phyloP scores from a whole-genome alignment of 2,797 vertebrate species.

The Sardinella longiceps region DNA sequence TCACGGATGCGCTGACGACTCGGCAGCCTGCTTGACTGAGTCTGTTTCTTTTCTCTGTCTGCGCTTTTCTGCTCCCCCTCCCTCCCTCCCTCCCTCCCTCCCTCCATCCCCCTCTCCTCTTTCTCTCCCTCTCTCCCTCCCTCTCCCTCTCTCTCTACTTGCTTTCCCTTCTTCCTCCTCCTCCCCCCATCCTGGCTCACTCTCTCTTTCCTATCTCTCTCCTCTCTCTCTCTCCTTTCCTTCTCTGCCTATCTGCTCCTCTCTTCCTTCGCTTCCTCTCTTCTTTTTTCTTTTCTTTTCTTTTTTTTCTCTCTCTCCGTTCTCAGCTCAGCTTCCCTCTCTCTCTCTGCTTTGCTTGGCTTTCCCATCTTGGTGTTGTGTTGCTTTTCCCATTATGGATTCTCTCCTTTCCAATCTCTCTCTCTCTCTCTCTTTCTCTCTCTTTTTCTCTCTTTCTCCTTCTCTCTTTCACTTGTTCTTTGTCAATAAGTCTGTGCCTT shows the following conservation, averaged over 20 bases:
- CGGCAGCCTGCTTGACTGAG: conserved; percentile 62
- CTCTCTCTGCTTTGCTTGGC: neutral
- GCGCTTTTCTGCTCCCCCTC: conserved; percentile 44
- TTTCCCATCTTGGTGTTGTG: neutral
- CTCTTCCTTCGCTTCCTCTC: neutral
- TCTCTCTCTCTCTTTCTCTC: neutral
- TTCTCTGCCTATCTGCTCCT: neutral
- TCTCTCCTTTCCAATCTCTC: conserved; percentile 44
- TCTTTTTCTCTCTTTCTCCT: neutral
- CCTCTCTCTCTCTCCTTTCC: conserved; percentile 17
- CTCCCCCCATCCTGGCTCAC: conserved; percentile 44
- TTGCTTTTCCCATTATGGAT: conserved; percentile 4
- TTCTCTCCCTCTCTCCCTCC: conserved; percentile 30
- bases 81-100: conserved; percentile 43
- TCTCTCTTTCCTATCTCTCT: neutral
- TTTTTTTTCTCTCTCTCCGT: conserved; percentile 38
- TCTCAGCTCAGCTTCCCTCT: conserved; percentile 21
- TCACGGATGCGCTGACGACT: conserved; percentile 71
- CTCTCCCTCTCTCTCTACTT: conserved; percentile 27
- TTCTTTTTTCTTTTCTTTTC: conserved; percentile 48
- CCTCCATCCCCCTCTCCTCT: conserved; percentile 29
- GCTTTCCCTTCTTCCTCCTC: conserved; percentile 30
- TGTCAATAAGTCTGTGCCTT: neutral
- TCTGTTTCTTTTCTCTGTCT: conserved; percentile 50
- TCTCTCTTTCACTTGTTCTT: neutral